Evolutionary conservation across 2,888 invertebrate genomes (phyloP).

Genomic region (Idaea aversata): DNA sequence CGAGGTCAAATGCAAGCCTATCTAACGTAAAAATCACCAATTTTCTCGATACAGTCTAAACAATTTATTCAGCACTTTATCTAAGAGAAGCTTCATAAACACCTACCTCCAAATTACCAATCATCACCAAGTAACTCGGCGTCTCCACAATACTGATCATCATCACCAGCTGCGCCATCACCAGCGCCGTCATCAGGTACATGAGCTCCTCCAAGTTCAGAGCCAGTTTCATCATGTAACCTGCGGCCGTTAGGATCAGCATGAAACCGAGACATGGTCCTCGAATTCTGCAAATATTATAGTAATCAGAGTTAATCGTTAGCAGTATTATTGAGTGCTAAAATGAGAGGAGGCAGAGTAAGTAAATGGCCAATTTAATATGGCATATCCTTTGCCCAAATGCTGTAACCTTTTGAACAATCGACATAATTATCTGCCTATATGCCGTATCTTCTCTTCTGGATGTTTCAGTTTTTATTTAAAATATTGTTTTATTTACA

Average conservation of each 20-base stretch:
- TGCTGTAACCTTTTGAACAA: too few species aligned
- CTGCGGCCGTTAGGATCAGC: conserved; percentile 50
- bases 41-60: not conserved
- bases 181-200: conserved; percentile 51
- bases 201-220: conserved; percentile 45
- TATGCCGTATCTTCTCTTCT: too few species aligned
- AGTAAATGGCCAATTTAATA: too few species aligned
- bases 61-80: not conserved
- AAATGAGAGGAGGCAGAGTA: too few species aligned
- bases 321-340: too few species aligned
- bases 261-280: conserved; percentile 46
- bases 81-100: not conserved
- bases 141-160: conserved; percentile 54
- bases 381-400: too few species aligned
- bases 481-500: too few species aligned
- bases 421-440: too few species aligned
- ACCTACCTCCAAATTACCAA: conserved; percentile 54
- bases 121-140: conserved; percentile 57
- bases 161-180: conserved; percentile 50
- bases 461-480: too few species aligned
- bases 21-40: too few species aligned
- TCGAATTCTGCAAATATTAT: conserved; percentile 23
- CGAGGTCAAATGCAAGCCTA: too few species aligned
- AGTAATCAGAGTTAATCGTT: not conserved
- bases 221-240: conserved; percentile 50